Evolutionary conservation across 2,797 vertebrate species (phyloP).

Genomic region (Steatocranus sp.): DNA sequence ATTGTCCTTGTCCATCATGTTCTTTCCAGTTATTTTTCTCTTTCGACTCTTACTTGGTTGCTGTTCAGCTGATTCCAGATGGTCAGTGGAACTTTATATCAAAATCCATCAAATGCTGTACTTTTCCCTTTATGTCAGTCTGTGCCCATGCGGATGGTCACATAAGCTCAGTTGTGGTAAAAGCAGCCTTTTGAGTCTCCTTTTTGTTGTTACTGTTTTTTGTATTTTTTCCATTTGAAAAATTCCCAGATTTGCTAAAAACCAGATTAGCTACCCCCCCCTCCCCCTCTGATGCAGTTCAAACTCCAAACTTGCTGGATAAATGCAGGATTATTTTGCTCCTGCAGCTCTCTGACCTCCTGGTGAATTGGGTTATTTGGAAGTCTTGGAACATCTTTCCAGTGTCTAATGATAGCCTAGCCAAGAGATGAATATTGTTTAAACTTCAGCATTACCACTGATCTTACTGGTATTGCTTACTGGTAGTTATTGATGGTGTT

Average conservation of each 20-base stretch:
- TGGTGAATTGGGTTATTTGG: neutral
- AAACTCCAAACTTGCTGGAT: too few relatives aligned
- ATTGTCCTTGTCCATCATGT: constrained; percentile 35
- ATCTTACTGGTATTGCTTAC: too few relatives aligned
- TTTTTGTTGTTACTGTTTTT: neutral
- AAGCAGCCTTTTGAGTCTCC: neutral
- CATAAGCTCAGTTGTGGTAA: neutral
- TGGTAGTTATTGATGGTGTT: too few relatives aligned
- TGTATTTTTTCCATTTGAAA: neutral
- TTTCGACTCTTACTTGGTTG: neutral
- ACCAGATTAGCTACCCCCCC: neutral
- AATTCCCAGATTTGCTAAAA: neutral
- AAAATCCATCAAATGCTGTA: constrained; percentile 6
- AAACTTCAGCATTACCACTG: too few relatives aligned
- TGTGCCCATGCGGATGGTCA: neutral
- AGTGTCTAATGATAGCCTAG: neutral
- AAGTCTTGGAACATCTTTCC: neutral
- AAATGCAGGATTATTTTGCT: neutral
- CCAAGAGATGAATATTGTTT: too few relatives aligned
- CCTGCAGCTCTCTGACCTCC: neutral
- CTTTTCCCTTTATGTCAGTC: neutral
- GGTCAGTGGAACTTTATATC: neutral
- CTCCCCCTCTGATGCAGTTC: too few relatives aligned
- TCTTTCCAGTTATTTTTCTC: neutral
- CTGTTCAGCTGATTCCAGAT: neutral